These are phyloP conservation scores for Solenopsis invicta DNA, from an alignment of 1,140 invertebrate genomes.

Conservation along the genomic window DNA sequence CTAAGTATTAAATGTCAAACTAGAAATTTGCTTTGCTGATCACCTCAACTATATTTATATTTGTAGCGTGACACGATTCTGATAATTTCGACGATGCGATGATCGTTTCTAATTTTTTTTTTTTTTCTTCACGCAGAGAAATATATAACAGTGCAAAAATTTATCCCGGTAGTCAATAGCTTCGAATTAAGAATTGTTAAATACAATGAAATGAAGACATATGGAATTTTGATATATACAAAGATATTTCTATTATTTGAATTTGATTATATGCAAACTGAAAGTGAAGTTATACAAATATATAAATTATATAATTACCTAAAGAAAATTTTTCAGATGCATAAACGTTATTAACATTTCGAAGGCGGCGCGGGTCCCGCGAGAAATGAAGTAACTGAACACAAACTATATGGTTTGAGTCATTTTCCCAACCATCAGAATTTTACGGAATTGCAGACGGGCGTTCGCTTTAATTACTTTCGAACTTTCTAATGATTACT, in stretches of 20 bases:
- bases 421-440: not conserved
- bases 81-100: not conserved
- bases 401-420: not conserved
- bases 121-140: not conserved
- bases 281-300: not conserved
- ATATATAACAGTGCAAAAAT: not conserved
- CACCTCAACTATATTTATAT: too few species aligned
- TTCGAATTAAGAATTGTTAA: not conserved
- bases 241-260: not conserved
- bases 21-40: not conserved
- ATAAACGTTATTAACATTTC: not conserved
- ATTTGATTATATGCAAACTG: not conserved
- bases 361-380: not conserved
- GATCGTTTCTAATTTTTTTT: not conserved
- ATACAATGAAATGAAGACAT: not conserved
- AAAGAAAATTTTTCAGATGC: not conserved
- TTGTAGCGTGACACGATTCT: not conserved
- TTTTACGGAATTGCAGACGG: not conserved
- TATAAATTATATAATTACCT: not conserved
- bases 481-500: constrained; percentile 4
- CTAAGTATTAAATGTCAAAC: not conserved
- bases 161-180: not conserved
- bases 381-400: not conserved
- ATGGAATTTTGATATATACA: constrained; percentile 7
- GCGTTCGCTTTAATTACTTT: constrained; percentile 18